Base-by-base conservation (phyloP, 2,797 vertebrate genomes). In the Thamnophis elegans region DNA sequence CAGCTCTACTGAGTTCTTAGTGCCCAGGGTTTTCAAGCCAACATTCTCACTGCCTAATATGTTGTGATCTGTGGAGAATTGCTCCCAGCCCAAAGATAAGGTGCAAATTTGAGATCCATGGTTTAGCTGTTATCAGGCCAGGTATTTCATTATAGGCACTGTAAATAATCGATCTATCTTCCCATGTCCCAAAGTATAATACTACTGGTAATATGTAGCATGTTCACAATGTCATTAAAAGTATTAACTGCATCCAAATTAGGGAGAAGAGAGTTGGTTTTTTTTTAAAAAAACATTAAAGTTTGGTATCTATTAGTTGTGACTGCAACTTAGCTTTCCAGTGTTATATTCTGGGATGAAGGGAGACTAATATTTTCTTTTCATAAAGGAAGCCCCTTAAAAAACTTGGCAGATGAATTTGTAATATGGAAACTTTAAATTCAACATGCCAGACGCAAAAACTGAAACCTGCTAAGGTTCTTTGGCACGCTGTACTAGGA, bases 371-470 rank as follows among this genome's bases (percentile, higher is more conserved):
- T 85, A 62, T 51, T 92, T 36, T 82, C 93, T 93, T 87, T 58
- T 91, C 11, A 20, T 85, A 59, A 89, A 94, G 92, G 53, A 6
- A 20, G 22, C 12, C 73, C 2, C 92, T 93, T 73, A 58, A 54
- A 88, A 94, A 88, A 94, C 88, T 90, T 12, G 88, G 62, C 85
- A 85, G 86, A 91, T 73, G 0, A 89, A 55, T 56, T 60, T 94
- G 51, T 6, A 90, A 1, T 22, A 53, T 4, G 55, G 8, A 88
- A 62, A 92, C 92, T 53, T 62, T 94, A 94, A 92, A 91, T 13
- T 3, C 56, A 18, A 58, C 5, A 58, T 4, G 1, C 16, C 16
- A 18, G 56, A 58, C 0, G 5, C 1, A 58, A 58, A 58, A 58
- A 20, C 16, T 18, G 56, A 58, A 58, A 58, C 18, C 16, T 58